phyloP scores from a whole-genome alignment of 1,140 invertebrate species.

The Calliphora vicina region DNA sequence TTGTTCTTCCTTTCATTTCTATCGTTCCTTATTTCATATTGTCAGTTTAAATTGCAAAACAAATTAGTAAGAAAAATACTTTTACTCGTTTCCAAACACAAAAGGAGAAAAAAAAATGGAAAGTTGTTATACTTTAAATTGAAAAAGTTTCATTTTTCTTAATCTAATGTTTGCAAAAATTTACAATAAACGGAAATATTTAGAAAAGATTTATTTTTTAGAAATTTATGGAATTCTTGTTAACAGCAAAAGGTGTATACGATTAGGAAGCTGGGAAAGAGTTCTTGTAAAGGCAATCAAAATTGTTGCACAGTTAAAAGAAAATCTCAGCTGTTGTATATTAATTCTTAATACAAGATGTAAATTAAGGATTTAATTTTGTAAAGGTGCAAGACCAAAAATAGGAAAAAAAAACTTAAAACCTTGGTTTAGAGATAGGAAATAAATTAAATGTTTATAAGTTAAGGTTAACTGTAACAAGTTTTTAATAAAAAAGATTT shows the following conservation, averaged over 20 bases:
- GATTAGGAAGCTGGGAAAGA: too few relatives aligned
- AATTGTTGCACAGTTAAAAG: too few relatives aligned
- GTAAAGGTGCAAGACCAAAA: too few relatives aligned
- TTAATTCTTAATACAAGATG: background rate
- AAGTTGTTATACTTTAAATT: background rate
- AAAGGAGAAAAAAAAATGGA: background rate
- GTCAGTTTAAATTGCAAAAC: constrained; percentile 10
- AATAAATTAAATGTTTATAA: too few relatives aligned
- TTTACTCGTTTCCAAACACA: background rate
- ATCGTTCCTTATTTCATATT: background rate
- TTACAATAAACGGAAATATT: background rate
- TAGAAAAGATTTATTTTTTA: background rate
- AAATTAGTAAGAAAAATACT: constrained; percentile 6
- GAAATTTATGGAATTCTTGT: background rate
- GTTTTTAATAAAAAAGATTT: too few relatives aligned
- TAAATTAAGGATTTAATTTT: background rate
- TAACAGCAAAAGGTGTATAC: background rate
- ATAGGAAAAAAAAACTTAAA: too few relatives aligned
- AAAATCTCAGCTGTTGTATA: background rate
- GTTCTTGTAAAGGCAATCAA: too few relatives aligned
- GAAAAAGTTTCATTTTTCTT: background rate
- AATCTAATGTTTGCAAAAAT: background rate
- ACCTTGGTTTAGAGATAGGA: too few relatives aligned
- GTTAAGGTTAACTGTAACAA: too few relatives aligned
- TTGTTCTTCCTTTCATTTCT: background rate